phyloP scores from a whole-genome alignment of 2,797 vertebrate genomes.

The Helostoma temminkii region DNA sequence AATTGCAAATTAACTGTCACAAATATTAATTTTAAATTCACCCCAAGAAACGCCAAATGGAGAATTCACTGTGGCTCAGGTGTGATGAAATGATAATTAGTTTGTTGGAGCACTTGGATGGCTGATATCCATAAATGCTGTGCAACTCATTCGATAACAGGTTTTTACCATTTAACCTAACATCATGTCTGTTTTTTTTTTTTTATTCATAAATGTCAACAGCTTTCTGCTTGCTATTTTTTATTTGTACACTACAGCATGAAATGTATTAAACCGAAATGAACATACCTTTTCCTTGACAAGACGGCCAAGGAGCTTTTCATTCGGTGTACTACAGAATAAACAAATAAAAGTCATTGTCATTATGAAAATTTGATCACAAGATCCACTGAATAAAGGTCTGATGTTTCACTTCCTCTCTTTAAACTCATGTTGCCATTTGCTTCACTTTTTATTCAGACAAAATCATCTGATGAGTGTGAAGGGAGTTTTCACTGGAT shows the following conservation, averaged over 20 bases:
- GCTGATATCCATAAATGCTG: background rate
- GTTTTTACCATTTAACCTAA: background rate
- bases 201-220: background rate
- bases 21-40: background rate
- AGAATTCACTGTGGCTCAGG: background rate
- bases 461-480: conserved; percentile 16
- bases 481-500: background rate
- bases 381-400: background rate
- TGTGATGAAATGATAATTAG: background rate
- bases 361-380: background rate
- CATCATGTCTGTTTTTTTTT: background rate
- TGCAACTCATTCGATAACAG: background rate
- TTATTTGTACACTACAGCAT: background rate
- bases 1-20: background rate
- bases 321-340: conserved; percentile 93
- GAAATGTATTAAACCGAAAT: background rate
- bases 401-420: conserved; percentile 27
- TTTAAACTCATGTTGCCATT: background rate
- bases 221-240: too few species aligned
- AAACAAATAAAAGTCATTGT: conserved; percentile 12
- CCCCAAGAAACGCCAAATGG: background rate
- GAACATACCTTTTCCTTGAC: conserved; percentile 96
- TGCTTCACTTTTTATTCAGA: conserved; percentile 17
- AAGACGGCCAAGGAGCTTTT: conserved; percentile 96
- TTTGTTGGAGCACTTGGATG: background rate